Evolutionary conservation across 64 coral and sea anemone genomes (phyloP), one percentile per base, ranked within the genome.

Genomic region (Cladopsammia gracilis): DNA sequence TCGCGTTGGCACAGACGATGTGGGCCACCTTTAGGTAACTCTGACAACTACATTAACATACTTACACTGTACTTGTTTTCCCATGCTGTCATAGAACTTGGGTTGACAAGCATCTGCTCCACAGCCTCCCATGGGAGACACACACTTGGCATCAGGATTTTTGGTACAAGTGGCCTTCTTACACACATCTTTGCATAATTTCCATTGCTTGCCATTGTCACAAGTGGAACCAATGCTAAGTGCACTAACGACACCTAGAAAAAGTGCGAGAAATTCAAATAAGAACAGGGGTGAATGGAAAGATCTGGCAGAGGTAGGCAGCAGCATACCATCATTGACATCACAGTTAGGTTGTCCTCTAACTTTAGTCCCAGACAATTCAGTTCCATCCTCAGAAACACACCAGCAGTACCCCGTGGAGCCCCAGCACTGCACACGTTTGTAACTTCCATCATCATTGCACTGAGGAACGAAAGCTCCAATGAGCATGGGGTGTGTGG

Each of bases 371-470:
- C 91, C 95, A 86, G 95, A 87, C 73, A 88, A 94, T 62, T 97
- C 88, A n/a, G 47, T 81, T 25, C 95, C 95, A 82, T 97, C 95
- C 25, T 23, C 73, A 52, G 87, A 90, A 15, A 87, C 64, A 59
- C 95, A 97, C 95, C 95, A 97, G 64, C 95, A 97, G 65, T 75
- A 94, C 3, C 95, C 95, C 16, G 86, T 96, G 76, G 95, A 96
- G 46, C 44, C 57, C 69, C 93, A 93, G 82, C 95, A 97, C 76
- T 97, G 95, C 78, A 94, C 42, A 10, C 58, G 78, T 10, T 79
- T 86, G 25, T 97, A 97, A 14, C 79, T 90, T 4, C 95, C 95
- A 76, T 97, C 95, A 2, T 70, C n/a, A 19, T 97, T 93, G 82
- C 95, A 97, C 19, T 20, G 10, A 11, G 95, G 95, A 22, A 87